Evolutionary conservation across 2,888 invertebrate genomes (phyloP).

Genomic region (Temnothorax rugatulus): DNA sequence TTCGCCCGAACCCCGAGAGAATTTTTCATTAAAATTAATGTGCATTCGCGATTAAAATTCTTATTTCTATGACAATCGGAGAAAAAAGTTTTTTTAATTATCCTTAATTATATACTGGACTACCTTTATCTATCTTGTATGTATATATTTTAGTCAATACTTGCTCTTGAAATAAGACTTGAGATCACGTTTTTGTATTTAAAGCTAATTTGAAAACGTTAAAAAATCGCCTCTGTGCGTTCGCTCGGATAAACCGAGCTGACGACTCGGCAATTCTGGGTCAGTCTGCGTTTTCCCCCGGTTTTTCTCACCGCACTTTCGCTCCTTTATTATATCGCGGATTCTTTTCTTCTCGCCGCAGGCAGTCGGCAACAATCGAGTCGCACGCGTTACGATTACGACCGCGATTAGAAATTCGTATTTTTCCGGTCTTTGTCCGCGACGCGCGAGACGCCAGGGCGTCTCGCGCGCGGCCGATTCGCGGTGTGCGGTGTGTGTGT

Average conservation of each 20-base stretch:
- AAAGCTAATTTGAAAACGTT: not conserved
- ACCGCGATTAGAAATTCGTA: slow-evolving; percentile 41
- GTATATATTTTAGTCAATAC: not conserved
- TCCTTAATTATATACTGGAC: not conserved
- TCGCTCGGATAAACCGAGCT: not conserved
- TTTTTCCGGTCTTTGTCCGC: slow-evolving; percentile 48
- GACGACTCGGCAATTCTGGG: slow-evolving; percentile 5
- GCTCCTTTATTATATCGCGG: slow-evolving; percentile 20
- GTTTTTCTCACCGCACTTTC: slow-evolving; percentile 35
- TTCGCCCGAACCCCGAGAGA: not conserved
- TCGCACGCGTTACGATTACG: slow-evolving; percentile 33
- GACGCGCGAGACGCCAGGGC: not conserved
- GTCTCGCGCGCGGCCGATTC: not conserved
- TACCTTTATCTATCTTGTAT: not conserved
- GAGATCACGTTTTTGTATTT: not conserved
- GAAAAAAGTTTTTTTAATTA: not conserved
- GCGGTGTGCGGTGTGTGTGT: not conserved
- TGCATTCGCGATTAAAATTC: not conserved
- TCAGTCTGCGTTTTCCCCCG: not conserved
- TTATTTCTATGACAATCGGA: not conserved
- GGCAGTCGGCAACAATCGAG: slow-evolving; percentile 23
- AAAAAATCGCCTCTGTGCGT: not conserved
- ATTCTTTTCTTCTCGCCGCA: slow-evolving; percentile 18
- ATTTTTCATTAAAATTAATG: slow-evolving; percentile 32
- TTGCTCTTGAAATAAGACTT: not conserved